Percentiles rank a stretch among this genome's conserved stretches.
phyloP scores from a whole-genome alignment of 2,888 invertebrate genomes.

The Odontothrips loti region DNA sequence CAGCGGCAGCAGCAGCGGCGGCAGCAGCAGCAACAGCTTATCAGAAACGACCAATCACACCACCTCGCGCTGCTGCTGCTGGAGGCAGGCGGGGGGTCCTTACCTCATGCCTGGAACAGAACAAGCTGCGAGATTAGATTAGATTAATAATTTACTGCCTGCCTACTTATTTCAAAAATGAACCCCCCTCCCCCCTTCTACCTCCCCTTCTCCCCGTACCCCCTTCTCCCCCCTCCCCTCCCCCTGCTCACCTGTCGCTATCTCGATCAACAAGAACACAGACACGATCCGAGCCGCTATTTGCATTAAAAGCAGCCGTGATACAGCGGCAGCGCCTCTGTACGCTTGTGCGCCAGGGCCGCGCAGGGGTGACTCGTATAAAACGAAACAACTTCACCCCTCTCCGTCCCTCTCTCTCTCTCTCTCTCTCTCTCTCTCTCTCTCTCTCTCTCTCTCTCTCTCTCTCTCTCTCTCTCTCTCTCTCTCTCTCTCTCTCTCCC shows the following conservation, averaged over 20 bases:
- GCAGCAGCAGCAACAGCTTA: too few species aligned
- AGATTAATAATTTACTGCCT: slow-evolving; percentile 11
- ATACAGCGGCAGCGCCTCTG: background rate
- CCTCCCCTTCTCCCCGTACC: background rate
- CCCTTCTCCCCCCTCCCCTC: background rate
- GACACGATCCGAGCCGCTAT: background rate
- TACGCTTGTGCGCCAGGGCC: background rate
- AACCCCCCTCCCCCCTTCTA: background rate
- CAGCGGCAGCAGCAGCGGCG: too few species aligned
- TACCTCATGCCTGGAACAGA: background rate
- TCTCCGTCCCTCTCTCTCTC: too few species aligned
- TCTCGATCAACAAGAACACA: slow-evolving; percentile 1
- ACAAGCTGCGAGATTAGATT: slow-evolving; percentile 3
- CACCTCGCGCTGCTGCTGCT: too few species aligned
- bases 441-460: too few species aligned
- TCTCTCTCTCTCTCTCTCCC: too few species aligned
- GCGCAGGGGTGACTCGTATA: too few species aligned
- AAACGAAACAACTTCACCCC: too few species aligned
- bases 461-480: too few species aligned
- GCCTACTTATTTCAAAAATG: background rate
- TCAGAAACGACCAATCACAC: too few species aligned
- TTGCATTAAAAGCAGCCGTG: background rate
- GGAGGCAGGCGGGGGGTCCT: too few species aligned
- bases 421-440: too few species aligned
- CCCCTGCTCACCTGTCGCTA: background rate